Conservation (phyloP, 2,797 vertebrate genomes). For the Avahi laniger region DNA sequence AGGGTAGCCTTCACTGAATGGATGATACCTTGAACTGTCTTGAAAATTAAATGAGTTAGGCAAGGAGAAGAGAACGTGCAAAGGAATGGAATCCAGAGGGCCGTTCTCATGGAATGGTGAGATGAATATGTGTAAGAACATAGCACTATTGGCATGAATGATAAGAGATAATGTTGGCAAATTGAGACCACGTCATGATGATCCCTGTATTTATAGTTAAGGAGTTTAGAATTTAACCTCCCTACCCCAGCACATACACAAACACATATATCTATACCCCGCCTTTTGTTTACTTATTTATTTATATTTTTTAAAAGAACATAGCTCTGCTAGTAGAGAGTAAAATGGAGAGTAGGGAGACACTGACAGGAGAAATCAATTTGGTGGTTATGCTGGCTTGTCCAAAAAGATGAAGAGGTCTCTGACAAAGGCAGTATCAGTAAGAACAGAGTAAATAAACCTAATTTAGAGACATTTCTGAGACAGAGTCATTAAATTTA, state of each 20-base stretch:
- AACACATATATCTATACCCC: not conserved
- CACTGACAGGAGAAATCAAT: not conserved
- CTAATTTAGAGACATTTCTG: not conserved
- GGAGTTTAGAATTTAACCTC: not conserved
- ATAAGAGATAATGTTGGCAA: not conserved
- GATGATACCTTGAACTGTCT: not conserved
- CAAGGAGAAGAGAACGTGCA: not conserved
- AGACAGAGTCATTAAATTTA: not conserved
- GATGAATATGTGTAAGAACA: not conserved
- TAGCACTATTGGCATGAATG: not conserved
- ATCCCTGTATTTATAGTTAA: not conserved
- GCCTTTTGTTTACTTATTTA: not conserved
- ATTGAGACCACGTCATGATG: not conserved
- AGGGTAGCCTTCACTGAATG: not conserved
- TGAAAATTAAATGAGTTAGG: not conserved
- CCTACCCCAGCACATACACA: not conserved
- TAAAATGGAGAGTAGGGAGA: not conserved
- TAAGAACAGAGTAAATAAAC: not conserved
- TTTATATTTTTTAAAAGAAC: not conserved
- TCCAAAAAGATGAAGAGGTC: not conserved
- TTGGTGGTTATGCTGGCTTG: not conserved
- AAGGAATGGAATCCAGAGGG: not conserved
- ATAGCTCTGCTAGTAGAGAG: not conserved
- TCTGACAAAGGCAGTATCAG: not conserved
- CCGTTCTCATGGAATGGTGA: not conserved